phyloP scores from a whole-genome alignment of 2,113 vertebrate species.

The Clarias magur region DNA sequence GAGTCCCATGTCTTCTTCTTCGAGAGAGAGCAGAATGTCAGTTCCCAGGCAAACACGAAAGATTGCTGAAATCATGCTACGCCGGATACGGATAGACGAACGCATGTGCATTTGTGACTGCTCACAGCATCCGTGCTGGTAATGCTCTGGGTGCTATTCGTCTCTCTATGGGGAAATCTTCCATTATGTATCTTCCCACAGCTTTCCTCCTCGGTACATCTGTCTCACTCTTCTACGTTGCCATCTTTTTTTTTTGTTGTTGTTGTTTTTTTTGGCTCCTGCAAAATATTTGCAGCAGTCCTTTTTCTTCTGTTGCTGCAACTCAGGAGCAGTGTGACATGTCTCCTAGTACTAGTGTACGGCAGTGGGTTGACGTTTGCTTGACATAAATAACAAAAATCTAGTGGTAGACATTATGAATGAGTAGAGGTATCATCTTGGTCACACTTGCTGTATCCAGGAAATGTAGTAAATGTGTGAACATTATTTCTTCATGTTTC shows the following conservation, averaged over 20 bases:
- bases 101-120: neutral
- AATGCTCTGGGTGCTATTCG: constrained; percentile 1
- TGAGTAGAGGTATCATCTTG: neutral
- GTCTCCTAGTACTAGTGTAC: neutral
- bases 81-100: neutral
- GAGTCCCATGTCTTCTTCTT: neutral
- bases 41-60: neutral
- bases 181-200: neutral
- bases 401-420: neutral
- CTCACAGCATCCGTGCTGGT: constrained; percentile 13
- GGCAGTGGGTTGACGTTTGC: neutral
- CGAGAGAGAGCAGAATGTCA: neutral
- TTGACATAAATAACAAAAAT: neutral
- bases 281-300: constrained; percentile 7
- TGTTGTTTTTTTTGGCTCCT: constrained; percentile 5
- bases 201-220: constrained; percentile 8
- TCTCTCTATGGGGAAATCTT: constrained; percentile 10
- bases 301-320: constrained; percentile 12
- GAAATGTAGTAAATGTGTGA: neutral
- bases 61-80: neutral
- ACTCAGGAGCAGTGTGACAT: neutral
- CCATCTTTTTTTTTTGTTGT: constrained; percentile 29
- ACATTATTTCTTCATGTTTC: neutral
- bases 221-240: constrained; percentile 9
- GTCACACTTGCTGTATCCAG: neutral